Conservation (phyloP, 30 jellyfish, hydroid and myxozoan genomes). For the Hydra vulgaris region DNA sequence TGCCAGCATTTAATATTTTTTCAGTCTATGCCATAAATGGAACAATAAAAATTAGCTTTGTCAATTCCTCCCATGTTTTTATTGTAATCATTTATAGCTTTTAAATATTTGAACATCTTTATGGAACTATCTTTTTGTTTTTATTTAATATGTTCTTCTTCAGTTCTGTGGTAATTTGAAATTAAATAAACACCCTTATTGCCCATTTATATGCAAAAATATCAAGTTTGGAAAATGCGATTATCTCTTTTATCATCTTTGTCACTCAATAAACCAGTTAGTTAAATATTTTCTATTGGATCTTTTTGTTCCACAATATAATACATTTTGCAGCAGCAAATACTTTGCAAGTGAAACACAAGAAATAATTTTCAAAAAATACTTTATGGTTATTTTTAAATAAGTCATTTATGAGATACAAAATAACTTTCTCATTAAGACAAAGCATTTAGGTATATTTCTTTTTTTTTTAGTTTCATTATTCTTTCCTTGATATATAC, state of each 20-base stretch:
- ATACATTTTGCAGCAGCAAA: slow-evolving; percentile 14
- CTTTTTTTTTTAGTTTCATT: slow-evolving; percentile 32
- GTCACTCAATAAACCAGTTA: too few relatives aligned
- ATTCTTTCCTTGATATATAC: slow-evolving; percentile 55
- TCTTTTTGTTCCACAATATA: slow-evolving; percentile 45
- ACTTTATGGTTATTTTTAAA: slow-evolving; percentile 33
- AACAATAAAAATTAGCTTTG: too few relatives aligned
- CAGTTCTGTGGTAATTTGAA: too few relatives aligned
- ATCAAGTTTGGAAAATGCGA: neutral
- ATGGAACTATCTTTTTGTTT: too few relatives aligned
- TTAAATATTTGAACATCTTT: too few relatives aligned
- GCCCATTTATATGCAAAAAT: too few relatives aligned
- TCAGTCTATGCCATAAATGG: too few relatives aligned
- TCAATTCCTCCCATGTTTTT: too few relatives aligned
- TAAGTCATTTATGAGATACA: too few relatives aligned
- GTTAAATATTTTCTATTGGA: slow-evolving; percentile 31
- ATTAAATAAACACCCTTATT: too few relatives aligned
- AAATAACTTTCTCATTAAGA: slow-evolving; percentile 30
- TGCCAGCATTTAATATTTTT: slow-evolving; percentile 65
- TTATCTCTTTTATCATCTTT: neutral
- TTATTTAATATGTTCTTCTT: too few relatives aligned
- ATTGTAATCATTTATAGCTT: too few relatives aligned
- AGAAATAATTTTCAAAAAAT: slow-evolving; percentile 40
- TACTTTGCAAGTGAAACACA: slow-evolving; percentile 43
- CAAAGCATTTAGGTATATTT: slow-evolving; percentile 33